phyloP scores from a whole-genome alignment of 2,797 vertebrate genomes.

The Percopsis omiscomaycus region DNA sequence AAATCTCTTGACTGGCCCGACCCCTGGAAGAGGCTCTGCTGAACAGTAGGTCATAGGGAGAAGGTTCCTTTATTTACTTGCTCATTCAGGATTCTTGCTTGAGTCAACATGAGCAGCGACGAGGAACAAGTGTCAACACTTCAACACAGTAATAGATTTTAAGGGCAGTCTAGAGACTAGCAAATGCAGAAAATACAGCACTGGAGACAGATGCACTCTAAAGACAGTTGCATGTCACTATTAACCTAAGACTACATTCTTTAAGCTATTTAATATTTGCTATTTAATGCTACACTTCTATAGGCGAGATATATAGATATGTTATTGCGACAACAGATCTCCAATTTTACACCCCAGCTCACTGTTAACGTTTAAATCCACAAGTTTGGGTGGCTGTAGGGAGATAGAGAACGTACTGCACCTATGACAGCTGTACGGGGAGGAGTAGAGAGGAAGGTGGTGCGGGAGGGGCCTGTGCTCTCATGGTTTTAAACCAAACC shows the following conservation, averaged over 20 bases:
- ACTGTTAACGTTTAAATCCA: too few species aligned
- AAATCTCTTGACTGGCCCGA: slow-evolving; percentile 57
- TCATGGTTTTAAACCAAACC: too few species aligned
- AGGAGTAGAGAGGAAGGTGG: too few species aligned
- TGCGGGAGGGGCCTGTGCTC: too few species aligned
- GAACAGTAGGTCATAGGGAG: slow-evolving; percentile 41
- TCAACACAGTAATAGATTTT: slow-evolving; percentile 48
- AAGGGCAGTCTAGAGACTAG: slow-evolving; percentile 25
- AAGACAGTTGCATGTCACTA: too few species aligned
- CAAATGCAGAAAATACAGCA: slow-evolving; percentile 20
- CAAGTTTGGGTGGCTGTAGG: too few species aligned
- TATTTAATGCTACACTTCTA: too few species aligned
- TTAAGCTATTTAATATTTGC: too few species aligned
- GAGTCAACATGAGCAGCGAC: slow-evolving; percentile 39
- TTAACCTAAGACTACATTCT: too few species aligned
- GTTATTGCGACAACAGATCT: background rate
- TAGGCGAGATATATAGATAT: too few species aligned
- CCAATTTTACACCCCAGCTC: background rate
- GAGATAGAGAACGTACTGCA: too few species aligned
- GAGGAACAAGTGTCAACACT: slow-evolving; percentile 46
- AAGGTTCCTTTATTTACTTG: slow-evolving; percentile 58
- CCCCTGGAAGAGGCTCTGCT: slow-evolving; percentile 50
- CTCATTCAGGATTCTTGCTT: slow-evolving; percentile 30
- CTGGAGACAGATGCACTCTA: slow-evolving; percentile 10
- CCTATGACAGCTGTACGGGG: too few species aligned